phyloP scores from a whole-genome alignment of 2,888 invertebrate species.

The Meloe dianella region DNA sequence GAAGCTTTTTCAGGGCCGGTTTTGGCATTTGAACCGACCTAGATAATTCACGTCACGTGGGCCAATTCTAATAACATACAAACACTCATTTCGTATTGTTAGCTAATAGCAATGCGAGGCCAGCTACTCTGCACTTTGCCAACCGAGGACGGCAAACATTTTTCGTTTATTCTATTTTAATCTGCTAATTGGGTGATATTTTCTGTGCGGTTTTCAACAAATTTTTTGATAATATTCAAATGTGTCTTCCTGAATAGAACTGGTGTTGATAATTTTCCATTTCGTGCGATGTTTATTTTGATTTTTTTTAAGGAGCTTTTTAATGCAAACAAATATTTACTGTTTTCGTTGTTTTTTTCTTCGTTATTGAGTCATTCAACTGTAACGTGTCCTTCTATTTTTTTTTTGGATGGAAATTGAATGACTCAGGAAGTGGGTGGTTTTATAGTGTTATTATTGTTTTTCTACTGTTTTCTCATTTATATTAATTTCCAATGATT shows the following conservation, averaged over 20 bases:
- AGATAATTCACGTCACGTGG: too few relatives aligned
- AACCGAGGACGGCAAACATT: too few relatives aligned
- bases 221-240: too few relatives aligned
- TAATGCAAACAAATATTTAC: not conserved
- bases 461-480: not conserved
- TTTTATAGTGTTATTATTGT: not conserved
- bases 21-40: not conserved
- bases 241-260: too few relatives aligned
- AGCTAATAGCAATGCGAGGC: too few relatives aligned
- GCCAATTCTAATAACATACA: too few relatives aligned
- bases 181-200: too few relatives aligned
- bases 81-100: too few relatives aligned
- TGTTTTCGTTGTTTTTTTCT: not conserved
- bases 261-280: too few relatives aligned
- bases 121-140: too few relatives aligned
- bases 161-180: too few relatives aligned
- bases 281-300: not conserved
- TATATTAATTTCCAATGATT: not conserved
- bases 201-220: too few relatives aligned
- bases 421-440: constrained; percentile 2
- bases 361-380: constrained; percentile 7
- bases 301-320: not conserved
- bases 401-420: not conserved
- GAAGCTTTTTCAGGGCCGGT: not conserved
- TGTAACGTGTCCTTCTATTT: not conserved